Evolutionary conservation across 2,113 vertebrate genomes (phyloP).

Genomic region (Sebastes schlegelii): DNA sequence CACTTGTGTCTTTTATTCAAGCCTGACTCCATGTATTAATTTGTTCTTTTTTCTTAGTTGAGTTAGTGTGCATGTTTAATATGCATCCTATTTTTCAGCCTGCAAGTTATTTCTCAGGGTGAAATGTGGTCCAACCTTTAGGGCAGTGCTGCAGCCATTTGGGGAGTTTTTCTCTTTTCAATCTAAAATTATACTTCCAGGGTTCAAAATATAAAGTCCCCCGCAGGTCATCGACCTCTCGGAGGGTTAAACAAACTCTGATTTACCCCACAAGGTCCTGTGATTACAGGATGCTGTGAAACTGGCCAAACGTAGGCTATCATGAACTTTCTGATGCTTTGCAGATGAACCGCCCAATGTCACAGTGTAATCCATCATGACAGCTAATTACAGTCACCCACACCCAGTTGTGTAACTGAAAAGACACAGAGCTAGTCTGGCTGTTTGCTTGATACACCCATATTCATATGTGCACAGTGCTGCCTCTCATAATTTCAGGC

Average conservation of each 20-base stretch:
- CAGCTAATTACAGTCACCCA: conserved; percentile 2
- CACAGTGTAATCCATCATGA: conserved; percentile 17
- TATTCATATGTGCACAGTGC: no score
- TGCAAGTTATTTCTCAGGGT: background rate
- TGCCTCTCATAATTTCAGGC: fast-evolving
- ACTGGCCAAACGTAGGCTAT: background rate
- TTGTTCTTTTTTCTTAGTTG: background rate
- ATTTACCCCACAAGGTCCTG: background rate
- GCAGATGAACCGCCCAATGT: conserved; percentile 11
- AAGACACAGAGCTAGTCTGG: background rate
- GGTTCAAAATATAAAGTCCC: background rate
- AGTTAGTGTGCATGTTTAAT: background rate
- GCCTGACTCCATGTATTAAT: background rate
- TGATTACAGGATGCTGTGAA: conserved; percentile 4
- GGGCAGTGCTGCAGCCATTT: conserved; percentile 52
- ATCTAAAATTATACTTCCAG: background rate
- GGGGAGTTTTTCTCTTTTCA: background rate
- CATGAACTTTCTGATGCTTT: conserved; percentile 1
- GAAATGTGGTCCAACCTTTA: fast-evolving
- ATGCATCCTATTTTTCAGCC: background rate
- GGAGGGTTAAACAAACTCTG: background rate
- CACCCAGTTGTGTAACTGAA: conserved; percentile 28
- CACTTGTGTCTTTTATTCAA: background rate
- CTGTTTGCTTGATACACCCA: background rate
- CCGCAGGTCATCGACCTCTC: background rate